A percentile compares a stretch with the other conserved stretches of the same genome.
phyloP scores from a whole-genome alignment of 2,797 vertebrate genomes.

The Scyliorhinus canicula region DNA sequence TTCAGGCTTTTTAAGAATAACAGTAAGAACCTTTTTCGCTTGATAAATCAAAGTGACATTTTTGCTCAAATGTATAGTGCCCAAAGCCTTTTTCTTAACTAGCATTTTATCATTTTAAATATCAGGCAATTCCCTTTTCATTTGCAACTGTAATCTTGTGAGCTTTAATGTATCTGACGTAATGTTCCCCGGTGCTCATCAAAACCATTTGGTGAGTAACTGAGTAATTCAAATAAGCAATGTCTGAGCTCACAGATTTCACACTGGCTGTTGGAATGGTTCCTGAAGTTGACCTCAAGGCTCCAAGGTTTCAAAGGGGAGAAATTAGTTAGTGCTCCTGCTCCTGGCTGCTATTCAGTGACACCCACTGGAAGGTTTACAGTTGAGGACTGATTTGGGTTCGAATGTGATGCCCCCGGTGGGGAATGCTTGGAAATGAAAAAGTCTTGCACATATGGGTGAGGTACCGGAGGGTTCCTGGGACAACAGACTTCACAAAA shows the following conservation, averaged over 20 bases:
- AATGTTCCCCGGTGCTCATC: background rate
- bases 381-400: background rate
- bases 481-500: background rate
- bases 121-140: background rate
- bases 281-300: background rate
- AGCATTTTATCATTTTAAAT: background rate
- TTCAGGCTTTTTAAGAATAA: background rate
- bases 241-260: background rate
- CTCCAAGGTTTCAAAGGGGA: background rate
- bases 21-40: background rate
- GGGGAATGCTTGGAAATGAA: background rate
- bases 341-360: background rate
- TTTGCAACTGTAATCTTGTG: background rate
- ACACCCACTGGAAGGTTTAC: background rate
- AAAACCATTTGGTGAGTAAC: background rate
- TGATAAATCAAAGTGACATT: background rate
- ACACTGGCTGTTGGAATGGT: background rate
- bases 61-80: background rate
- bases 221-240: background rate
- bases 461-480: background rate
- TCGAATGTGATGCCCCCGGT: background rate
- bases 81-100: background rate
- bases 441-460: background rate
- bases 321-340: background rate
- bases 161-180: background rate